These are phyloP conservation scores for Yponomeuta malinellus DNA, from an alignment of 2,888 invertebrate genomes.

Conservation along the genomic window DNA sequence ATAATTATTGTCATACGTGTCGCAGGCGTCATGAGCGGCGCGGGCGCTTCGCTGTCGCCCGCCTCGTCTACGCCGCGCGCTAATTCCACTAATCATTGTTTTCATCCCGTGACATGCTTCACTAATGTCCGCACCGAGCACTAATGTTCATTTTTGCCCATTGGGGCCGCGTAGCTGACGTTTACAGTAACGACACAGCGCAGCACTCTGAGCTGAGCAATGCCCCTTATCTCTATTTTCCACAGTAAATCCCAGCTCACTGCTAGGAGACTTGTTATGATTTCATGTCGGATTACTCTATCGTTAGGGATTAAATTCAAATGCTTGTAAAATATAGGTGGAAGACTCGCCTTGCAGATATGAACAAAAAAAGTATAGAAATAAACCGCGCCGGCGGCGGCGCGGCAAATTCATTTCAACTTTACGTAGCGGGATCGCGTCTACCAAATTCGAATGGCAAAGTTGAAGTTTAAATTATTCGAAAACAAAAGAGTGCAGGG, in stretches of 20 bases:
- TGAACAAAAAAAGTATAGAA: slow-evolving; percentile 11
- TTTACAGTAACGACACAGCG: not conserved
- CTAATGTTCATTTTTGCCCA: slow-evolving; percentile 18
- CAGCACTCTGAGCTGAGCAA: slow-evolving; percentile 1
- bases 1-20: slow-evolving; percentile 48
- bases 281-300: not conserved
- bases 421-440: slow-evolving; percentile 27
- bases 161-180: not conserved
- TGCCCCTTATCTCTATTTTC: not conserved
- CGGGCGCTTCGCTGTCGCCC: slow-evolving; percentile 19
- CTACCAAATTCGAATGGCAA: slow-evolving; percentile 21
- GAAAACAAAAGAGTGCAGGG: slow-evolving; percentile 41
- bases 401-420: slow-evolving; percentile 25
- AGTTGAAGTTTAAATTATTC: slow-evolving; percentile 38
- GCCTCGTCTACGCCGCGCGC: slow-evolving; percentile 22
- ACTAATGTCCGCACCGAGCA: slow-evolving; percentile 18
- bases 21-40: slow-evolving; percentile 15
- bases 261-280: not conserved
- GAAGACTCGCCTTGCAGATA: slow-evolving; percentile 1
- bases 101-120: slow-evolving; percentile 23
- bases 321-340: not conserved
- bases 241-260: slow-evolving; percentile 3
- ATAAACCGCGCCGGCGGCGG: slow-evolving; percentile 1
- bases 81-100: slow-evolving; percentile 48
- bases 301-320: not conserved